Evolutionary conservation across 1,140 invertebrate genomes (phyloP), one percentile per base, ranked within the genome.

Genomic region (Bombus vancouverensis): DNA sequence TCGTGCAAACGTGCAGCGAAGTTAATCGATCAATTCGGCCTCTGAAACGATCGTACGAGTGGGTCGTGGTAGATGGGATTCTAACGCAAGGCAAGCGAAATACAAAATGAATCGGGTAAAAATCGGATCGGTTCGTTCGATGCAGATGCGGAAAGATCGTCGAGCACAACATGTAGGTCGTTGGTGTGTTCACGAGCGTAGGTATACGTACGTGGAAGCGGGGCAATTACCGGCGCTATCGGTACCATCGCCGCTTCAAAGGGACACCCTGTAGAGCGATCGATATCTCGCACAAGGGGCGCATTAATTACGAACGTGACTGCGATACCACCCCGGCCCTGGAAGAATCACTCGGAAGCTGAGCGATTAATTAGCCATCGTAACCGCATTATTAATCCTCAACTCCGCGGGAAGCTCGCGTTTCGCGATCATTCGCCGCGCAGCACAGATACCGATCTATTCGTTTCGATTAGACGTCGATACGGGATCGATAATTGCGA

Each of bases 301-400:
- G 83, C 88, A 88, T 89, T 89, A 89, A 89, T 89, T 89, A 89
- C 79, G 83, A 78, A 81, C 87, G 78, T 85, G 87, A 77, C 74
- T 88, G 88, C 87, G 83, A 89, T 89, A 89, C 81, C 87, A 73
- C 73, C 47, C 47, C 44, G 81, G 73, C 65, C 65, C 77, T 89
- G 83, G 83, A 89, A 89, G 83, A 85, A 85, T 85, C 83, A 71
- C 83, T 85, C 83, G 83, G 83, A 80, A 85, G 77, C 83, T 80
- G 83, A 62, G 32, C 83, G 83, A 89, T 86, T 89, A 89, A 89
- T 89, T 88, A 79, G 87, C 79, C 87, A 81, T 82, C 83, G 88
- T 59, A 59, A 77, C 84, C 87, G 88, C 87, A 62, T 81, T 86
- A 89, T 89, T 89, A 89, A 89, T 82, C 81, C 75, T 18, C 22